Base-by-base conservation (phyloP, 2,888 invertebrate genomes). In the Tiliacea citrago region DNA sequence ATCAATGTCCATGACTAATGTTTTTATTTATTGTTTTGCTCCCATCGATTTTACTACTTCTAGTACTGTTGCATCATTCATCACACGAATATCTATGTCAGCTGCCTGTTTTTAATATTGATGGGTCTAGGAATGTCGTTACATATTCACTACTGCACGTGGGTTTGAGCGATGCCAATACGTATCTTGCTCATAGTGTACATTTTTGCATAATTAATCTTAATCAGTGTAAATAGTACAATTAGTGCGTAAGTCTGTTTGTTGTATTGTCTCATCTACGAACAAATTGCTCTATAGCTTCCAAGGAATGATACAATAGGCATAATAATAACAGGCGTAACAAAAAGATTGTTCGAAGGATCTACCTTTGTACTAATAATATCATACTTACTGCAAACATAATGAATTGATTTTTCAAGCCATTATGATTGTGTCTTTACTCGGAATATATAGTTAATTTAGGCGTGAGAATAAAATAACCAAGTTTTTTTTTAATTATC, bases 141-240 rank as follows among this genome's bases (percentile, higher is more conserved):
- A 76, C 70, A 82, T 82, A 82, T 83, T 76, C 76, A 82, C 58
- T 70, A 70, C 47, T 82, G 83, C 83, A 82, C 82, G 82, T 82
- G 82, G 80, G 68, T 73, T 70, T 68, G 73, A 71, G 61, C 73
- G 60, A 70, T 83, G 83, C 83, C 80, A 83, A 83, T 70, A 70
- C 35, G 45, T 70, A 80, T 65, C 63, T 76, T 68, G 60, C 16
- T 73, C 72, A 71, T 68, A 71, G 66, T 5, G 57, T 7, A 62
- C 68, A 76, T 82, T 82, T 77, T 80, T 73, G 65, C 76, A 83
- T 82, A 68, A 70, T 73, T 70, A 21, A 79, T 79, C 75, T 58
- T 45, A 79, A 69, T 72, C 62, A 69, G 49, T 75, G 79, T 13
- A 79, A 75, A 60, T 51, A 60, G 47, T 57, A 63, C 61, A 63